Base-by-base conservation (phyloP, 2,797 vertebrate species). In the Orientallactaga sibirica region DNA sequence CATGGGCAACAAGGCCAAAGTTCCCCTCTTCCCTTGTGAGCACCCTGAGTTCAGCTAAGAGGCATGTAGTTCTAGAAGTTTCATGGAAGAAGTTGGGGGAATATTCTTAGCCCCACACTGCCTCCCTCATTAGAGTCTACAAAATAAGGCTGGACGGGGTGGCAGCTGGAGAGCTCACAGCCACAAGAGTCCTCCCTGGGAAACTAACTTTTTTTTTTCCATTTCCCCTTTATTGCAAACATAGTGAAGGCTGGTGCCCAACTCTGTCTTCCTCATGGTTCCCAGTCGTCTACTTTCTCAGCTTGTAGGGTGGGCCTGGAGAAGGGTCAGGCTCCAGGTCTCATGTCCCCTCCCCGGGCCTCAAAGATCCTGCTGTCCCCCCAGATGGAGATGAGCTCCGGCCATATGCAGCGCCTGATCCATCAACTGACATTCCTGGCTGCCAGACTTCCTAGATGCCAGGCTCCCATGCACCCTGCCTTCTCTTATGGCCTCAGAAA, bases 151-250 rank as follows among this genome's bases (percentile, higher is more conserved):
- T 33, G 33, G 80, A 61, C 74, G 27, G 89, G 78, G 61, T 90
- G 87, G 91, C 86, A 68, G 10, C 12, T 76, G 27, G 76, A 68
- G n/a, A 74, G 64, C 62, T 37, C 90, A 64, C 66, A 37, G 90
- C 73, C 55, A 7, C 58, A 80, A 86, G 14, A 20, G 0, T 48
- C 19, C 41, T 96, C 83, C 93, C 96, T 61, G 75, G 93, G 95
- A 95, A 96, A 93, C 94, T 90, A 92, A 96, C 93, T 90, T 97
- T 96, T 96, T 96, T 48, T 7, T 48, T 95, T 91, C 93, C 92
- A 90, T 93, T 93, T 88, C 77, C 74, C 77, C 2, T 37, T 97
- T 90, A 95, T 95, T 96, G 94, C 93, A 91, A 95, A 93, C 80
- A 92, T 19, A 9, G 90, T 96, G 92, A 80, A 95, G 18, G n/a